Base-by-base conservation (phyloP, 2,888 invertebrate genomes). In the Melieria omissa region DNA sequence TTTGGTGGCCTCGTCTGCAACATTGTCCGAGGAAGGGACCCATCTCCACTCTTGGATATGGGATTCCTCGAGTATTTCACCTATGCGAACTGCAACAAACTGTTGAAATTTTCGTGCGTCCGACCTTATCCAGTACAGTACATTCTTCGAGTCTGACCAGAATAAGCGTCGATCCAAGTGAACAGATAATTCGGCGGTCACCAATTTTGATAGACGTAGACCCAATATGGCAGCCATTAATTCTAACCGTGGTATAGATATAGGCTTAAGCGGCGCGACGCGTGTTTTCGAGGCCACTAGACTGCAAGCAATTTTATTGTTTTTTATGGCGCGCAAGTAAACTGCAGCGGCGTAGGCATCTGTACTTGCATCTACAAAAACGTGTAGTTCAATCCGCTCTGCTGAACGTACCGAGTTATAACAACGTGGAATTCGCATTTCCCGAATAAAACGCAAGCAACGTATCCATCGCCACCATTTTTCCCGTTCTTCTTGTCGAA, bases 1-100 rank as follows among this genome's bases (percentile, higher is more conserved):
- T 49, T 73, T 76, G 10, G 72, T 73, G 7, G 61, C 66, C 1
- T 74, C 71, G 42, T 74, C 73, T 1, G 70, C 71, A 45, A 74
- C 62, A 12, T 76, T 74, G 6, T 62, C 41, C 3, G 63, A 47
- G 12, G 74, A 63, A 5, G 73, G 72, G 0, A 75, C 68, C 72
- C 73, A 74, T 49, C 65, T 49, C 67, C 71, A 73, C 10, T 73
- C 70, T 14, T 42, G 65, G 12, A 66, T 47, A 14, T 70, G 29
- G 4, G 74, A 72, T 3, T 44, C 65, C 44, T 74, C 72, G 5
- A 75, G 55, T 57, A 74, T 74, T 46, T 75, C 66, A 8, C 65
- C 71, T 14, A 73, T 70, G 4, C 68, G 65, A 29, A 73, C 46
- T n/a, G 71, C 71, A 3, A 73, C 73, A 29, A 74, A 73, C 42